Conservation (phyloP, 1,140 invertebrate genomes). For the Drosophila gunungcola region DNA sequence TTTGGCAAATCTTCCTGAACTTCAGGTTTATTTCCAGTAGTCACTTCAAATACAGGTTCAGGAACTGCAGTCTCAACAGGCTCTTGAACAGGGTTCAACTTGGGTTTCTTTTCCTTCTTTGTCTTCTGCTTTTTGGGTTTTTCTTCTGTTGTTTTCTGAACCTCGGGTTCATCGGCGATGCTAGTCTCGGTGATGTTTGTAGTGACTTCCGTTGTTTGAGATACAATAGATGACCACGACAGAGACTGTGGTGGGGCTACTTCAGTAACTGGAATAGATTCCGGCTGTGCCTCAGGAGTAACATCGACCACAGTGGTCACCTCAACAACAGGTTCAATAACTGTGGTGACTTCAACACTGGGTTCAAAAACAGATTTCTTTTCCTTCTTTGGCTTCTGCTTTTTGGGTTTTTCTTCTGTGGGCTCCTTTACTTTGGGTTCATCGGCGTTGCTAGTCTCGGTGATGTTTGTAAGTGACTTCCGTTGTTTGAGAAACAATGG, state of each 20-base stretch:
- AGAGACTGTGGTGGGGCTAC: background rate
- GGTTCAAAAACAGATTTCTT: conserved; percentile 17
- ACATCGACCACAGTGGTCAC: background rate
- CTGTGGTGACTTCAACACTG: background rate
- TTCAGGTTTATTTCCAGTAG: no score
- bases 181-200: background rate
- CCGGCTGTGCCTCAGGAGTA: background rate
- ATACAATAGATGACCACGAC: conserved; percentile 13
- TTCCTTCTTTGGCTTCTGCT: conserved; percentile 39
- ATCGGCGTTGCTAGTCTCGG: background rate
- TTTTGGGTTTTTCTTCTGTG: conserved; percentile 3
- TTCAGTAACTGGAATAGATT: background rate
- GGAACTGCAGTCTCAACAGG: background rate
- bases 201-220: conserved; percentile 2
- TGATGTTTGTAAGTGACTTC: background rate
- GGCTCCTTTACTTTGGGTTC: background rate
- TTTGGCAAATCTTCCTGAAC: no score
- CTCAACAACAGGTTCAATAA: background rate
- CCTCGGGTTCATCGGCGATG: conserved; percentile 6
- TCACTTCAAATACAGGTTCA: no score
- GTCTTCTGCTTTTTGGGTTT: conserved; percentile 44
- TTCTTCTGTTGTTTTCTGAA: conserved; percentile 8
- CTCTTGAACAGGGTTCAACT: conserved; percentile 3
- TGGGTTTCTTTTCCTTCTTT: conserved; percentile 38
- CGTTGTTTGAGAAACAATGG: conserved; percentile 15